Base-by-base conservation (phyloP, 1,140 invertebrate genomes). In the Heliconius himera region DNA sequence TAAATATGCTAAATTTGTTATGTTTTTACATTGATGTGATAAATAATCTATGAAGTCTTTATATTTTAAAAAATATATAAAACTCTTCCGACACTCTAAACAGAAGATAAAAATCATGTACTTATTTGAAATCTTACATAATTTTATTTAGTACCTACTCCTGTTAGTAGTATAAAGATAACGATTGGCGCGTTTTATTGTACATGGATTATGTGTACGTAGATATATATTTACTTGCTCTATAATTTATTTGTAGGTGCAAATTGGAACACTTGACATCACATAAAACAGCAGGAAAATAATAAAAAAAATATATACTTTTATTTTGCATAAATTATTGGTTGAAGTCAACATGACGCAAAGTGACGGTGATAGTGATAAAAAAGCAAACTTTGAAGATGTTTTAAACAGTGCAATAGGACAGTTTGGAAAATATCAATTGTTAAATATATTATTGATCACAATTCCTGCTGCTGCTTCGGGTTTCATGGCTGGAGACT, bases 401-500 rank as follows among this genome's bases (percentile, higher is more conserved):
- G 87, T 90, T 70, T 83, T 94, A n/a, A 87, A 92, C 72, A 78
- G 78, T 79, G 88, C 88, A 85, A 76, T 93, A 36, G 91, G 90
- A 78, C 79, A 87, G 72, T 93, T 93, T 60, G 92, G 91, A 73
- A 90, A 88, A 87, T 94, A 87, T 79, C 91, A 94, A 82, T 51
- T 93, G 6, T 79, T 89, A 73, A 91, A 90, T 78, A 85, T 93
- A 73, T 80, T 88, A 38, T 78, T 94, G 13, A 41, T 90, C 36
- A 75, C 86, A 6, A 60, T 91, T 49, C 89, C 91, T 1, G 87
- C 89, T 2, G 85, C 86, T 1, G 81, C 85, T 26, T 90, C 90
- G 29, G 92, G 87, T 9, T 92, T 90, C 74, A 88, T 92, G 86
- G 90, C 91, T 22, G 90, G 87, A 16, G 91, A 92, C 56, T 94